Base-by-base conservation (phyloP, 2,797 vertebrate genomes). In the Platyrinchus mystaceus region DNA sequence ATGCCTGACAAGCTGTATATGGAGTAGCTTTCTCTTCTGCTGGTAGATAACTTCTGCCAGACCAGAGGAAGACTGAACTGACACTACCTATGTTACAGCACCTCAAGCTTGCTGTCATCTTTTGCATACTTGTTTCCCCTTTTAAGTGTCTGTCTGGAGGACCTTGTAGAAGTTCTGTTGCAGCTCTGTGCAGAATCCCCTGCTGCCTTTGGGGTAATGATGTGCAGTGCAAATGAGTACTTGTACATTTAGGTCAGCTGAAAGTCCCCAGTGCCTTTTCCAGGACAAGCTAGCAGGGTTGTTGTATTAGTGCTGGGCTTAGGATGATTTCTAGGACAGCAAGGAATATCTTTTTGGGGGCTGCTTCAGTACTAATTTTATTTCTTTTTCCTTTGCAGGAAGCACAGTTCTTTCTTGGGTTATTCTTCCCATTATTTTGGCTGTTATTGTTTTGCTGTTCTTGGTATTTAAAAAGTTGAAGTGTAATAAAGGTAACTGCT, bases 401-500 rank as follows among this genome's bases (percentile, higher is more conserved):
- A 60, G 11, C 7, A 7, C 7, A 10, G 9, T 7, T 58, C 1
- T 7, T 37, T 2, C 6, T 87, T 76, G n/a, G 37, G 4, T 70
- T 81, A 7, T 10, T 68, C 18, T 10, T 68, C 22, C 3, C 0
- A 1, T 64, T 13, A 0, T 34, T 55, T 8, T 44, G 2, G 1
- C 30, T 2, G 5, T 0, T n/a, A 15, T 16, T 15, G 3, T 13
- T 16, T 16, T 60, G 19, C 22, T 87, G 6, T 4, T 60, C 3
- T 3, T 32, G 10, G 1, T 17, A 26, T 18, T 18, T 77, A 88
- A 14, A 75, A 93, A 36, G 44, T 22, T 55, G 56, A 96, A 60
- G 18, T 3, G 27, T n/a, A 0, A 9, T 27, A 93, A 79, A 97
- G 95, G 96, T 97, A 97, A 94, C 8, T 46, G 21, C 71, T 91